Evolutionary conservation across 2,113 vertebrate genomes (phyloP), one percentile per base, ranked within the genome.

Genomic region (Tychaedon coryphoeus): DNA sequence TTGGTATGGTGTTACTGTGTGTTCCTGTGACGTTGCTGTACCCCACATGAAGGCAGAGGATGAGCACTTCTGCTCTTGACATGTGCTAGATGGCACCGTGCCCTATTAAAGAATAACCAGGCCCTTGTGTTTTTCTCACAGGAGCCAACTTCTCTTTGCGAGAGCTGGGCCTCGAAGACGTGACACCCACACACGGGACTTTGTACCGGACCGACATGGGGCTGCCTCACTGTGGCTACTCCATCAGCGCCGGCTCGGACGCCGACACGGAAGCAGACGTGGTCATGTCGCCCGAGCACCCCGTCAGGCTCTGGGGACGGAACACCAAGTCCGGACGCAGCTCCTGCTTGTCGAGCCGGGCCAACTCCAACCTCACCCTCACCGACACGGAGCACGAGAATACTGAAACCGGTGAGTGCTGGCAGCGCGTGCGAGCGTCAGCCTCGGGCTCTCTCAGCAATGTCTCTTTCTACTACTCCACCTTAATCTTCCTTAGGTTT

Each of bases 301-400:
- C 98, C 0, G 98, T 99, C 72, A 97, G 99, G 47, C 98, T 99
- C 60, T 99, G 99, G 99, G 99, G 98, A 51, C 98, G 99, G 38
- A 98, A 97, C 95, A 98, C 98, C 28, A 99, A 99, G 95, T 99
- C 99, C 0, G 99, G 99, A 14, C 99, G 99, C 77, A 99, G 99
- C 96, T 99, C 99, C 45, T 99, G 99, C 96, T 97, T 99, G 92
- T 99, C 99, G 2, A 99, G 99, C 97, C 94, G 99, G 74, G 99
- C 99, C 94, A 99, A 99, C 97, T 99, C 99, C 92, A 99, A 99
- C 94, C 98, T 99, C 91, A 99, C 99, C 1, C 99, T 99, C 74
- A 99, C 99, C 0, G 99, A 99, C 97, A 99, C 99, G 0, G 99
- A 99, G 85, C 99, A 99, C 0, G 99, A 99, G 97, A 99, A 99